Conservation (phyloP, 2,888 invertebrate species). For the Melanchra persicariae region DNA sequence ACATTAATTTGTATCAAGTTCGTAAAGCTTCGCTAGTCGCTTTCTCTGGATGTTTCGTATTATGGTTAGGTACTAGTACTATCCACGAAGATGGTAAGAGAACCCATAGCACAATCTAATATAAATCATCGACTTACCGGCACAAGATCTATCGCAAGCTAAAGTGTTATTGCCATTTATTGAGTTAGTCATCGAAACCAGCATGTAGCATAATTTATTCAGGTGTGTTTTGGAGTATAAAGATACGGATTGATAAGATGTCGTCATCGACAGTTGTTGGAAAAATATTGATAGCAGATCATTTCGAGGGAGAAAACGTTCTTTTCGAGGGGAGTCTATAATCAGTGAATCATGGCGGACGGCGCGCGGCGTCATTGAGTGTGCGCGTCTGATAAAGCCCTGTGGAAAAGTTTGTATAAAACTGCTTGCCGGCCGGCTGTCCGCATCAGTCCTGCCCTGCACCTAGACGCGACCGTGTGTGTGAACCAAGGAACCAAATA, state of each 20-base stretch:
- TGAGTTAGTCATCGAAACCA: constrained; percentile 16
- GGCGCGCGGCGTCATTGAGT: constrained; percentile 27
- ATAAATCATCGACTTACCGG: neutral
- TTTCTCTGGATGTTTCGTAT: neutral
- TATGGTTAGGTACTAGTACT: neutral
- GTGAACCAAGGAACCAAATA: constrained; percentile 8
- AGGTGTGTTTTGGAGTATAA: constrained; percentile 36
- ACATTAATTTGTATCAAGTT: neutral
- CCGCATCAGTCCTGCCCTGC: constrained; percentile 46
- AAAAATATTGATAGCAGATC: constrained; percentile 43
- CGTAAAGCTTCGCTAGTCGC: neutral
- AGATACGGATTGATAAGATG: constrained; percentile 46
- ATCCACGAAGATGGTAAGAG: neutral
- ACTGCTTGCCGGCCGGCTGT: constrained; percentile 36
- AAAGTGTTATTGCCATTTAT: neutral
- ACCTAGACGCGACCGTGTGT: constrained; percentile 38
- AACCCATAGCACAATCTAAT: neutral
- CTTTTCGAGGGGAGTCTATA: constrained; percentile 33
- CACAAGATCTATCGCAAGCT: neutral
- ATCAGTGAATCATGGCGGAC: constrained; percentile 54
- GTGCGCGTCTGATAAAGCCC: constrained; percentile 49
- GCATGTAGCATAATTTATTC: constrained; percentile 16
- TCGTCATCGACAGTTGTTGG: constrained; percentile 45
- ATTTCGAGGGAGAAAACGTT: constrained; percentile 29
- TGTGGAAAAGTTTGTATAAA: constrained; percentile 58